phyloP scores from a whole-genome alignment of 2,888 invertebrate species.

The Volucella bombylans region DNA sequence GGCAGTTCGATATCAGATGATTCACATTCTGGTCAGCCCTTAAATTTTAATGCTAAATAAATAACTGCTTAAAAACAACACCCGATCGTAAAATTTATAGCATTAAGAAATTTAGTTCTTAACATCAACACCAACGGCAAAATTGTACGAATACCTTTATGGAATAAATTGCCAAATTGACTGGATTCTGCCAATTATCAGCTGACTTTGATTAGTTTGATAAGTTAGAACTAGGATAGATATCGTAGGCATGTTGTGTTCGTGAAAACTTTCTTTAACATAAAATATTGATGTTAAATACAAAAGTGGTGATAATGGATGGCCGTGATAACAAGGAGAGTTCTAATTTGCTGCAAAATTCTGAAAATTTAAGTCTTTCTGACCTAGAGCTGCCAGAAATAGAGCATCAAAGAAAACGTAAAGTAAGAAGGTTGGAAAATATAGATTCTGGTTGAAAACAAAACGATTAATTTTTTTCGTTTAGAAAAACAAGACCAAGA shows the following conservation, averaged over 20 bases:
- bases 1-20: too few species aligned
- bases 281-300: constrained; percentile 43
- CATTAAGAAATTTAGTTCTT: too few species aligned
- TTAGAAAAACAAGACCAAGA: constrained; percentile 69
- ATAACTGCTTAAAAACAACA: too few species aligned
- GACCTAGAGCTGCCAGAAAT: constrained; percentile 70
- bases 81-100: too few species aligned
- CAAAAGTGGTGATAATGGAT: constrained; percentile 59
- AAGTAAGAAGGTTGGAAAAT: constrained; percentile 65
- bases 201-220: constrained; percentile 49
- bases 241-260: constrained; percentile 7
- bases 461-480: constrained; percentile 4
- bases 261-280: neutral
- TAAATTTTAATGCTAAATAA: too few species aligned
- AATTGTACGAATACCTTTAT: constrained; percentile 2
- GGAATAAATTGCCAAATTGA: neutral
- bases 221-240: constrained; percentile 11
- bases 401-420: constrained; percentile 70
- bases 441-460: constrained; percentile 5
- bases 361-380: constrained; percentile 69
- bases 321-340: constrained; percentile 63
- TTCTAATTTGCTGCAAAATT: constrained; percentile 66
- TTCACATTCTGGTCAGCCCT: too few species aligned
- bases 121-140: neutral
- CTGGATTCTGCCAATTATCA: constrained; percentile 25